Conservation (phyloP, 2,113 vertebrate genomes). For the Prochilodus magdalenae region DNA sequence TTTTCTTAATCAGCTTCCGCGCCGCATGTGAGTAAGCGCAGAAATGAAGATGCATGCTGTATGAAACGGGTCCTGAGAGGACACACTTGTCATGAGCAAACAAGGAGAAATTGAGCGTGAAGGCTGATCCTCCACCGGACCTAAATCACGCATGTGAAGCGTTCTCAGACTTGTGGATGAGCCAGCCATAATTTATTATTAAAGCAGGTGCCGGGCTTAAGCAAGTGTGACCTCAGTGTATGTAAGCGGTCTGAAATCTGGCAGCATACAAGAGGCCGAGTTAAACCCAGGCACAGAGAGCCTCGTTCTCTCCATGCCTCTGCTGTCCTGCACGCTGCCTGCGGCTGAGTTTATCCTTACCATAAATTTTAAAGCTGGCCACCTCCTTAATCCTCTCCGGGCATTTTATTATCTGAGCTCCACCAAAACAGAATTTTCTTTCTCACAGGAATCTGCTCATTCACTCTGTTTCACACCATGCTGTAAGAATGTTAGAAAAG, state of each 20-base stretch:
- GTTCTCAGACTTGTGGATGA: background rate
- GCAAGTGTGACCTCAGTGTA: background rate
- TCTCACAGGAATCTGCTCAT: too few species aligned
- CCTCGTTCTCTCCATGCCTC: too few species aligned
- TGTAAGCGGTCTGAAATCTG: background rate
- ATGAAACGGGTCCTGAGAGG: background rate
- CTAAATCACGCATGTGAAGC: constrained; percentile 1
- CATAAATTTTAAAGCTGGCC: too few species aligned
- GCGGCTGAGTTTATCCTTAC: too few species aligned
- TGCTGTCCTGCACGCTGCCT: too few species aligned
- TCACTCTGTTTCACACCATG: too few species aligned
- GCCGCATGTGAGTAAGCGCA: background rate
- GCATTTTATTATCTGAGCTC: too few species aligned
- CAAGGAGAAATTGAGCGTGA: constrained; percentile 62
- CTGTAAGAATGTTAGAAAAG: too few species aligned
- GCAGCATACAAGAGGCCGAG: too few species aligned
- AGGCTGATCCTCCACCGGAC: background rate
- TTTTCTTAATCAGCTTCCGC: background rate
- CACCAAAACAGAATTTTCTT: too few species aligned
- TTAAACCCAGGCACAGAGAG: background rate
- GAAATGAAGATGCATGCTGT: constrained; percentile 66
- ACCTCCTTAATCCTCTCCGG: too few species aligned
- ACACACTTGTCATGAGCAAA: constrained; percentile 75
- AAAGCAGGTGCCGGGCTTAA: constrained; percentile 28
- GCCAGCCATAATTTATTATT: constrained; percentile 26